These are phyloP conservation scores for Varecia variegata DNA, from an alignment of 2,797 vertebrate species.

Conservation along the genomic window DNA sequence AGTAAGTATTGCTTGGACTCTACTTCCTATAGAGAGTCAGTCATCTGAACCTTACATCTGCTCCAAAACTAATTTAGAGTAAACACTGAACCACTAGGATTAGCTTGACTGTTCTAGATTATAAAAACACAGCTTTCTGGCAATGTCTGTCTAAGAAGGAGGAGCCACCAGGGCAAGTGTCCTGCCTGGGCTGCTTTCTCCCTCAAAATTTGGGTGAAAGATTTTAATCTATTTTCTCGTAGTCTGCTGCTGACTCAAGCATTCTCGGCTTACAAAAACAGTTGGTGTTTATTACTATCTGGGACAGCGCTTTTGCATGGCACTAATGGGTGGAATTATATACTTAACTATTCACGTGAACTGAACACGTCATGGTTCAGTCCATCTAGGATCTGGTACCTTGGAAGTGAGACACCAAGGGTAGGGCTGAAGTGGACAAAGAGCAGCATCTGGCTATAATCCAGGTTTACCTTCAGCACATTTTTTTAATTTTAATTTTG, in stretches of 20 bases:
- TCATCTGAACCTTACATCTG: not conserved
- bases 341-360: conserved; percentile 27
- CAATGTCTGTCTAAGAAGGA: not conserved
- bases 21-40: not conserved
- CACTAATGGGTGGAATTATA: conserved; percentile 31
- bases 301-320: not conserved
- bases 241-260: conserved; percentile 48
- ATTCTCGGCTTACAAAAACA: conserved; percentile 16
- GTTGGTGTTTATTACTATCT: conserved; percentile 65
- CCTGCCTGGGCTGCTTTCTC: conserved; percentile 12
- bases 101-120: not conserved
- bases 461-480: not conserved
- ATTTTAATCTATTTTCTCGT: conserved; percentile 23
- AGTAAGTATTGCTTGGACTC: conserved; percentile 79
- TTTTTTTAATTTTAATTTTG: not conserved
- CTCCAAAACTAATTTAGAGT: conserved; percentile 18
- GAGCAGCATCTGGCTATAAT: not conserved
- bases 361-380: not conserved
- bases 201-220: conserved; percentile 59
- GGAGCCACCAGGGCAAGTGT: not conserved
- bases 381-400: not conserved
- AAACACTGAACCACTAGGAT: not conserved
- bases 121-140: not conserved
- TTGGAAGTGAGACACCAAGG: not conserved
- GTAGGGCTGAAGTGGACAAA: not conserved